These are phyloP conservation scores for Silvanus unidentatus DNA, from an alignment of 2,888 invertebrate genomes.

Conservation along the genomic window DNA sequence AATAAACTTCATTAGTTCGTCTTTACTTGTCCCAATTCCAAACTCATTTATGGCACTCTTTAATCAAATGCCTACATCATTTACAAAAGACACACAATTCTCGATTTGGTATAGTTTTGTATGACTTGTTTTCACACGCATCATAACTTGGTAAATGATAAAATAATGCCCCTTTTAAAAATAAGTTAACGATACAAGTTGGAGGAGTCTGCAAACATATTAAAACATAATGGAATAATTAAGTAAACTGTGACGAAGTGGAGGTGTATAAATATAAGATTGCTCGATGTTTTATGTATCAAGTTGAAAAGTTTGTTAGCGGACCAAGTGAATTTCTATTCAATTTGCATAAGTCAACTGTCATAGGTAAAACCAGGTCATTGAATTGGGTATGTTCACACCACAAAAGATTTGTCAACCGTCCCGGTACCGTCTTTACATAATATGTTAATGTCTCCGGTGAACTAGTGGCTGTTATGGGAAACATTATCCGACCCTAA, in stretches of 20 bases:
- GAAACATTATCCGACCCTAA: constrained; percentile 3
- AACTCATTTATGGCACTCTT: not conserved
- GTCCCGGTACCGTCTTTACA: constrained; percentile 1
- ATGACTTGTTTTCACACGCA: too few relatives aligned
- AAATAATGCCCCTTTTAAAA: too few relatives aligned
- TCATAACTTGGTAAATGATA: too few relatives aligned
- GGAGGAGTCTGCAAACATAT: too few relatives aligned
- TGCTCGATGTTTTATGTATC: too few relatives aligned
- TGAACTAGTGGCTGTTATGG: constrained; percentile 2
- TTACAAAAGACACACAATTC: not conserved
- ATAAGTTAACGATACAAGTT: too few relatives aligned
- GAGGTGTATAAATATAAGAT: too few relatives aligned
- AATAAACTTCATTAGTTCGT: constrained; percentile 15
- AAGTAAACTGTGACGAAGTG: too few relatives aligned
- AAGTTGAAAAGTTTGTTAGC: too few relatives aligned
- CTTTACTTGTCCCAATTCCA: not conserved
- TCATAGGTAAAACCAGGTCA: constrained; percentile 2
- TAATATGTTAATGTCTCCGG: constrained; percentile 3
- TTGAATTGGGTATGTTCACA: not conserved
- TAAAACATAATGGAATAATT: too few relatives aligned
- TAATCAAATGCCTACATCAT: not conserved
- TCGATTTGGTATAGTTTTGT: too few relatives aligned
- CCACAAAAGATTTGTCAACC: constrained; percentile 2
- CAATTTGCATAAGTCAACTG: constrained; percentile 2
- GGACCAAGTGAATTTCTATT: not conserved